Base-by-base conservation (phyloP, 2,888 invertebrate genomes). In the Drosophila histrio region DNA sequence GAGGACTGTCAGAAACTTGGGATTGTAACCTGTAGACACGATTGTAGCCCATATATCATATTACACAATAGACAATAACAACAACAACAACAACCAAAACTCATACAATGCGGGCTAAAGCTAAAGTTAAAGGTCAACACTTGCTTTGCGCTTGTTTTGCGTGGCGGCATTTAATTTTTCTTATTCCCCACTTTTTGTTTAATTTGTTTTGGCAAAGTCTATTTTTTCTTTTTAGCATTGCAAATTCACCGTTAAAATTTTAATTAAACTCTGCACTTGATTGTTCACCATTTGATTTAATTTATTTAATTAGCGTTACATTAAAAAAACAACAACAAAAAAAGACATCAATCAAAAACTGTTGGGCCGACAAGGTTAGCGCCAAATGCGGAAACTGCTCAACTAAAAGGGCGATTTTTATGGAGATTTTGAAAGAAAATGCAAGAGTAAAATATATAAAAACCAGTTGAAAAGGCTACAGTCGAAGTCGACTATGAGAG, bases 51-150 rank as follows among this genome's bases (percentile, higher is more conserved):
- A 54, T 46, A 78, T 54, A 64, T 60, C 71, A 64, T 62, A 67
- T 76, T 83, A 68, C 77, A 72, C 62, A 76, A 68, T 52, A 41
- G 39, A 36, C 57, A 63, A 38, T 57, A 62, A 53, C 71, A 60
- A 59, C 58, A 60, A 75, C 36, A 50, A 52, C 67, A 46, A 50
- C 38, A 8, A 13, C 38, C 22, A 17, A 21, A 39, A 9, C 22
- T 22, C 54, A 9, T 26, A 17, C 47, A 26, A 26, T 26, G 5
- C 24, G 15, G 15, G 54, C 28, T 43, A 69, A 61, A 36, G 49
- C 30, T 50, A 24, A 52, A 59, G 52, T 41, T 62, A 72, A 72
- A 72, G 71, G 71, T 72, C 73, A 72, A 41, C 36, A 54, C 50
- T 52, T 59, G 9, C 3, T 38, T 6, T 43, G 15, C 3, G 4